phyloP scores from a whole-genome alignment of 1,140 invertebrate species.

The Brachionus rotundiformis region DNA sequence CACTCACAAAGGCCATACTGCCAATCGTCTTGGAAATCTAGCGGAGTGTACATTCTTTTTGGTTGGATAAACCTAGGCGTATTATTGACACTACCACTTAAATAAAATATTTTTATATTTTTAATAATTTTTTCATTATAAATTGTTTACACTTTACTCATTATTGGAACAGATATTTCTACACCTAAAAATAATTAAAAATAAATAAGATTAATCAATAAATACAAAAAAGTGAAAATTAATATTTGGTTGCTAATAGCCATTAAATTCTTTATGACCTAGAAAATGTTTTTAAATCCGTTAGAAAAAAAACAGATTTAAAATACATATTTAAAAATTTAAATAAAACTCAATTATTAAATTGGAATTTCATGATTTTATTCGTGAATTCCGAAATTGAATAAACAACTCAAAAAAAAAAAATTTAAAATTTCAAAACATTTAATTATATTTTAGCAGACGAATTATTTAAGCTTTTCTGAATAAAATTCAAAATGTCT shows the following conservation, averaged over 20 bases:
- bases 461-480: neutral
- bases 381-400: neutral
- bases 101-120: neutral
- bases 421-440: neutral
- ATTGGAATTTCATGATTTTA: neutral
- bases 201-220: neutral
- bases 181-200: neutral
- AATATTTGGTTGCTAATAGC: neutral
- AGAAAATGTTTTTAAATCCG: neutral
- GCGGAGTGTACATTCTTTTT: conserved; percentile 13
- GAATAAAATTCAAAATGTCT: neutral
- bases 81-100: conserved; percentile 18
- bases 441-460: neutral
- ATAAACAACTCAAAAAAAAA: neutral
- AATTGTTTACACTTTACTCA: neutral
- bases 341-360: neutral
- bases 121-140: neutral
- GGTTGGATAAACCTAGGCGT: neutral
- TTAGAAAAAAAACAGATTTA: neutral
- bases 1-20: conserved; percentile 43
- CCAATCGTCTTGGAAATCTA: conserved; percentile 39
- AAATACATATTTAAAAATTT: neutral
- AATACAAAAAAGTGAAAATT: neutral
- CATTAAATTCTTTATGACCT: neutral
- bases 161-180: neutral